Evolutionary conservation across 2,113 vertebrate genomes (phyloP).

Genomic region (Strix uralensis): DNA sequence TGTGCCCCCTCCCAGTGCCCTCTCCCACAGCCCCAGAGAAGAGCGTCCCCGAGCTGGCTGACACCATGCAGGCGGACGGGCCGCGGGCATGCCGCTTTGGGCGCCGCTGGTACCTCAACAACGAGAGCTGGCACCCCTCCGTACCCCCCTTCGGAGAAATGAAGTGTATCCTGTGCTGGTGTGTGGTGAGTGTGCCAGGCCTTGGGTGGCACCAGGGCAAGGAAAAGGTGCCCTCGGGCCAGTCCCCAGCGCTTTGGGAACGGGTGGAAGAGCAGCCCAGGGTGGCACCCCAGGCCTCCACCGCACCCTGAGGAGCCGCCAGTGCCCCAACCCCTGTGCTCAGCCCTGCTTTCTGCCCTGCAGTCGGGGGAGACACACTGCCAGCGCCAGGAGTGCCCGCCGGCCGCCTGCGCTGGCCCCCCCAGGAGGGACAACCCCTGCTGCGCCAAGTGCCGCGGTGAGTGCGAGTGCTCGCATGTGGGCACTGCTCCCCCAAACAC

Average conservation of each 20-base stretch:
- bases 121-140: slow-evolving; percentile 91
- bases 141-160: slow-evolving; percentile 92
- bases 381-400: slow-evolving; percentile 85
- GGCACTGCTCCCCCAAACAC: not conserved
- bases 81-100: slow-evolving; percentile 91
- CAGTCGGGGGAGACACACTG: slow-evolving; percentile 88
- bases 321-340: accelerated
- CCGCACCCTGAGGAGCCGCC: not conserved
- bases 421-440: slow-evolving; percentile 75
- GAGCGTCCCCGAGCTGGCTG: slow-evolving; percentile 72
- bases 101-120: slow-evolving; percentile 92
- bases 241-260: not conserved
- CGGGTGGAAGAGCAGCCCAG: accelerated
- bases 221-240: not conserved
- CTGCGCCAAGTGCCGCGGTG: slow-evolving; percentile 83
- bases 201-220: not conserved
- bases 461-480: not conserved
- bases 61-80: slow-evolving; percentile 93
- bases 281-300: accelerated
- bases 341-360: not conserved
- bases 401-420: slow-evolving; percentile 73
- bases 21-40: slow-evolving; percentile 68
- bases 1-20: not conserved
- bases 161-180: slow-evolving; percentile 98
- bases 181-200: slow-evolving; percentile 84